Percentiles rank a stretch among this genome's conserved stretches.
These are phyloP conservation scores for Aleadryas rufinucha DNA, from an alignment of 2,113 vertebrate species.

Conservation along the genomic window DNA sequence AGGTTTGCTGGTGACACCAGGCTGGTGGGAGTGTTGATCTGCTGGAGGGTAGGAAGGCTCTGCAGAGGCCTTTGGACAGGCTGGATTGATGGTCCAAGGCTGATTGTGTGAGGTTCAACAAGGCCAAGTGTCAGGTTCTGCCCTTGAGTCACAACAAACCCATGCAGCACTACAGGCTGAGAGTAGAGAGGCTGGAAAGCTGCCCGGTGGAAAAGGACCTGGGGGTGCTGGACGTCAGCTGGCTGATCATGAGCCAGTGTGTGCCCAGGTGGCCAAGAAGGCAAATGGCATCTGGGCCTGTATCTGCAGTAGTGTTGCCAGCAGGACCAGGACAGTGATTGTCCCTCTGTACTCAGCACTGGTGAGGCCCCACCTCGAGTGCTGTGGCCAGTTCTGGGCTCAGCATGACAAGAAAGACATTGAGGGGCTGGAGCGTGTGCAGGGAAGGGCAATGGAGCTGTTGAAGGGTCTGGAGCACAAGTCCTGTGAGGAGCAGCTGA, in stretches of 20 bases:
- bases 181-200: background rate
- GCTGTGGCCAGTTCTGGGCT: background rate
- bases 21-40: background rate
- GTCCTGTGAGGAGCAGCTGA: background rate
- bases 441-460: rapidly evolving
- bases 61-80: background rate
- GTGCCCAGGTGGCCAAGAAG: background rate
- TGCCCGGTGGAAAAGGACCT: background rate
- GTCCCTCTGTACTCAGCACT: background rate
- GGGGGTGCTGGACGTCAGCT: background rate
- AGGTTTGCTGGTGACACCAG: background rate
- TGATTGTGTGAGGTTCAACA: background rate
- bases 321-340: background rate
- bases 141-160: background rate
- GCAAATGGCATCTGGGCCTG: background rate
- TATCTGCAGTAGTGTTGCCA: background rate
- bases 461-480: background rate
- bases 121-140: background rate
- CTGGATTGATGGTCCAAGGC: background rate
- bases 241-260: rapidly evolving
- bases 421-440: background rate
- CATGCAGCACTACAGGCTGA: background rate
- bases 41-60: background rate
- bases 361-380: background rate
- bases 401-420: background rate